Percentiles rank a stretch among this genome's conserved stretches.
phyloP scores from a whole-genome alignment of 64 coral and sea anemone genomes.

The Actinia tenebrosa region DNA sequence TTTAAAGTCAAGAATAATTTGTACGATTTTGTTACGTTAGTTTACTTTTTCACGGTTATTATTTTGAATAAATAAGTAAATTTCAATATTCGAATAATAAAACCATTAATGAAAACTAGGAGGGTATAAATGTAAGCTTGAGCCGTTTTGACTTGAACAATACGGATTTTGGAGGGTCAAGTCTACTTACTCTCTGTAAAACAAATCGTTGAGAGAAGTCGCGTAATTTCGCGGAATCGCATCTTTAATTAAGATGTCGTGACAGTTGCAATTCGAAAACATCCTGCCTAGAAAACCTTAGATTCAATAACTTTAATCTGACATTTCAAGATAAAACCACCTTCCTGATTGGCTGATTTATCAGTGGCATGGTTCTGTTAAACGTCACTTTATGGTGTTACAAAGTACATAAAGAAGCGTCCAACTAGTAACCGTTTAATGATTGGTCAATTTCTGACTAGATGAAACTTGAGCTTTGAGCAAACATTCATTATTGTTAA shows the following conservation, averaged over 20 bases:
- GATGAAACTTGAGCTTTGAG: not conserved
- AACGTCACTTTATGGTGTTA: not conserved
- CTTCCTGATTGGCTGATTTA: not conserved
- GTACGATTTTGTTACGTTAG: no score
- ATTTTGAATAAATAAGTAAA: no score
- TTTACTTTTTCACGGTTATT: no score
- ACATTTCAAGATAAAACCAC: not conserved
- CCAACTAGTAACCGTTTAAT: not conserved
- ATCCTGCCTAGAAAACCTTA: not conserved
- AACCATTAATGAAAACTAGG: no score
- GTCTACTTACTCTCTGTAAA: no score
- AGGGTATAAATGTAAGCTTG: no score
- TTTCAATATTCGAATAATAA: no score
- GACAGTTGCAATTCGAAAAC: not conserved
- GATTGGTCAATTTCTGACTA: slow-evolving; percentile 2
- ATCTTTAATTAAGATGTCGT: not conserved
- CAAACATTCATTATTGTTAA: not conserved
- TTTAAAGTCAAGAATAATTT: no score
- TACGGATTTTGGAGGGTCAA: no score
- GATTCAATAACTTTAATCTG: not conserved
- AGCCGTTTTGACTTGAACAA: no score
- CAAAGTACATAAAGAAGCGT: not conserved
- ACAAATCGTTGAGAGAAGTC: no score
- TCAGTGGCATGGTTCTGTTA: not conserved
- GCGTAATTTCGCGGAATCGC: no score